A percentile compares a stretch with the other conserved stretches of the same genome.
phyloP scores from a whole-genome alignment of 2,797 vertebrate species.

The Delichon dasypus region DNA sequence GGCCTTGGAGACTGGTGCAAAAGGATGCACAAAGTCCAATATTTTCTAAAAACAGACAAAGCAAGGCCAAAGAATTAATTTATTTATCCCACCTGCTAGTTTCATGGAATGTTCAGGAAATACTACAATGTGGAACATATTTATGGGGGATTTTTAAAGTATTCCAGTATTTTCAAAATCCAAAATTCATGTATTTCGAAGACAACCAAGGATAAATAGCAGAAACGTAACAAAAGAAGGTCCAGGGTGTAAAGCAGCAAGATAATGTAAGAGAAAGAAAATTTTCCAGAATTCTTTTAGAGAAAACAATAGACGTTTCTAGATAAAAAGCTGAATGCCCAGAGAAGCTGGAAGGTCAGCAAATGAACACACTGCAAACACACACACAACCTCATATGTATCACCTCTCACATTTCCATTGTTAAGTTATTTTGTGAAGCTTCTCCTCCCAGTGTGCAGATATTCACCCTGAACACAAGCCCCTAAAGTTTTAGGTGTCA shows the following conservation, averaged over 20 bases:
- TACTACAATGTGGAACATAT: neutral
- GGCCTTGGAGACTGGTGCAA: neutral
- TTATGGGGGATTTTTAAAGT: neutral
- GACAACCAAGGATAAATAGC: neutral
- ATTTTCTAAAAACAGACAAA: neutral
- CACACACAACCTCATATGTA: fast-evolving
- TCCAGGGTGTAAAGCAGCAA: neutral
- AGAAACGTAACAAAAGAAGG: neutral
- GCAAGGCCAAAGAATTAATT: neutral
- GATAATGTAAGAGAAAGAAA: neutral
- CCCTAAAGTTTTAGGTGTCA: neutral
- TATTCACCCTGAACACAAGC: neutral
- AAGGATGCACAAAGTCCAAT: neutral
- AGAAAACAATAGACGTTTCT: neutral
- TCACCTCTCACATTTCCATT: neutral
- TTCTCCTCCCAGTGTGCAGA: neutral
- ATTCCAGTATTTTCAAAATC: neutral
- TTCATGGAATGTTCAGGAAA: neutral
- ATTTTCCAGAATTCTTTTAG: neutral
- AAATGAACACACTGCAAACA: neutral
- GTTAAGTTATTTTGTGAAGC: neutral
- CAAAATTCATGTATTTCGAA: neutral
- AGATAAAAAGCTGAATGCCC: neutral
- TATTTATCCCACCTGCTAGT: neutral
- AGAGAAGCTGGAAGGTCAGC: neutral